These are phyloP conservation scores for Timema cristinae DNA, from an alignment of 2,888 invertebrate genomes.

Conservation along the genomic window DNA sequence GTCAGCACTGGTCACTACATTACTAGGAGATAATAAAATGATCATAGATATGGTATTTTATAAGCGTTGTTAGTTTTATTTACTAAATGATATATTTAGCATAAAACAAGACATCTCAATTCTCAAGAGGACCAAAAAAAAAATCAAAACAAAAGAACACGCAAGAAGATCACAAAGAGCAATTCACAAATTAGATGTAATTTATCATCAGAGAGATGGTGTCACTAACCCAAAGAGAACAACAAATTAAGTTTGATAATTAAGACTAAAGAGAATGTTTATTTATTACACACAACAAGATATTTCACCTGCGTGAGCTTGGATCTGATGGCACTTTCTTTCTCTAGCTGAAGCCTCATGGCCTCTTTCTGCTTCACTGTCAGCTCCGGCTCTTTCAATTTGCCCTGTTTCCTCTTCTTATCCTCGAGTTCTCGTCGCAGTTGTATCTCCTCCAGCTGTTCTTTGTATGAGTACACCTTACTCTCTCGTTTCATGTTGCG, in stretches of 20 bases:
- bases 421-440: constrained; percentile 89
- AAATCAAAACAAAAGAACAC: too few relatives aligned
- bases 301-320: constrained; percentile 60
- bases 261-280: too few relatives aligned
- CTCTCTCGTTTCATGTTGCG: constrained; percentile 92
- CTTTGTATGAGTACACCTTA: constrained; percentile 94
- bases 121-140: too few relatives aligned
- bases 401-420: constrained; percentile 75
- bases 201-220: background rate
- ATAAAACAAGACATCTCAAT: too few relatives aligned
- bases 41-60: too few relatives aligned
- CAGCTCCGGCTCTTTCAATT: constrained; percentile 65
- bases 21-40: too few relatives aligned
- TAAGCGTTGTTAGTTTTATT: too few relatives aligned
- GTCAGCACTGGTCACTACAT: too few relatives aligned
- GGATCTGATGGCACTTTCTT: constrained; percentile 73
- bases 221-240: too few relatives aligned
- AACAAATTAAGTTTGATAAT: too few relatives aligned
- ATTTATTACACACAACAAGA: too few relatives aligned
- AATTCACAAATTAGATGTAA: background rate
- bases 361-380: constrained; percentile 91
- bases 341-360: constrained; percentile 77
- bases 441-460: constrained; percentile 92
- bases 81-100: too few relatives aligned
- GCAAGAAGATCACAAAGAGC: background rate